Evolutionary conservation across 2,888 invertebrate genomes (phyloP), one percentile per base, ranked within the genome.

Genomic region (Cephus runcator): DNA sequence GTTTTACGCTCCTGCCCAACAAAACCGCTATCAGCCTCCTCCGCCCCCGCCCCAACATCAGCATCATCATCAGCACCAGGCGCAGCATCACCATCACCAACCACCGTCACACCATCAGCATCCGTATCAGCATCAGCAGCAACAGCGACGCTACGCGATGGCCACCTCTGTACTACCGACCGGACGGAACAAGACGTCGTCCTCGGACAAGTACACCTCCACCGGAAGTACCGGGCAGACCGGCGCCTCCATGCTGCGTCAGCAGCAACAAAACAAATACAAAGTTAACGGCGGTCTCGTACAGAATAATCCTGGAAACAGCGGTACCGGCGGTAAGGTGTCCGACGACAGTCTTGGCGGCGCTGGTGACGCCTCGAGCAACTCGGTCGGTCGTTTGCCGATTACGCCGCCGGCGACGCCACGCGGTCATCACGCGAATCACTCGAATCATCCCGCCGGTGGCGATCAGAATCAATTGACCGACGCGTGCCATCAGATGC

Each of bases 401-500:
- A 87, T 91, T 35, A 90, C 91, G 1, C 90, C 91, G 9, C 91
- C 91, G 1, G 84, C 87, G 9, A 91, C 91, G 4, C 91, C 91
- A 0, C 83, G 89, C 69, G 83, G 84, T 75, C 76, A 76, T 77
- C 40, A 40, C 40, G 40, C 15, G 15, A 40, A 40, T 15, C 84
- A 87, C 79, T 56, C 84, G 1, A 80, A 77, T 35, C 86, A 83
- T 77, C 78, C 83, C 69, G 75, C 76, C 68, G 80, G 82, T n/a
- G 83, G 82, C 40, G 90, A 88, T 77, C 87, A 88, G 74, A 88
- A 85, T 83, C 87, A 89, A 76, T 83, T 91, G 35, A 86, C 82
- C 82, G 91, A 91, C 34, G 82, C 90, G 83, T 91, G 91, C 86
- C 91, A 91, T 88, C 90, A 90, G 79, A 88, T 91, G 83, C 91